Evolutionary conservation across 2,797 vertebrate species (phyloP).

Genomic region (Alectoris magna): DNA sequence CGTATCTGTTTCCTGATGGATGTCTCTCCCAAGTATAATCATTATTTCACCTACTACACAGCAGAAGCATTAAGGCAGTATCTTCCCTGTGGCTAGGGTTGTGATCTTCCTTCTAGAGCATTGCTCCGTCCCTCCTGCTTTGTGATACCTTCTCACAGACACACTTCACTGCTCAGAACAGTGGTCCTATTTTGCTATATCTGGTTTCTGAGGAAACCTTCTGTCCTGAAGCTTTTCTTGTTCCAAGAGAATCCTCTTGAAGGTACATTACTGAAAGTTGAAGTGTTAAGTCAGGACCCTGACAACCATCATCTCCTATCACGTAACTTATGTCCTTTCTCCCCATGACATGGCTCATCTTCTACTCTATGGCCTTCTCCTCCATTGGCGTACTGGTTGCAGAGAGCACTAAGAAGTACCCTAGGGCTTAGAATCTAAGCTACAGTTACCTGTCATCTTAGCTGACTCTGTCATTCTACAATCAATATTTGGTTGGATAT

Average conservation of each 20-base stretch:
- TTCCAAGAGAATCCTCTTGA: neutral
- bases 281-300: neutral
- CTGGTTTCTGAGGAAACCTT: neutral
- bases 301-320: neutral
- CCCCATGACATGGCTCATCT: neutral
- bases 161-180: neutral
- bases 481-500: neutral
- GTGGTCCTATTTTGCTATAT: no score
- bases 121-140: neutral
- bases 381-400: no score
- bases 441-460: neutral
- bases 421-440: neutral
- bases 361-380: neutral
- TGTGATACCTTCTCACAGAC: neutral
- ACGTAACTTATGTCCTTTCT: neutral
- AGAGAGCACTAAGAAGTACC: neutral
- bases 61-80: neutral
- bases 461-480: constrained; percentile 6
- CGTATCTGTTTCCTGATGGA: neutral
- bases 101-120: neutral
- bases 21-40: neutral
- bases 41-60: neutral
- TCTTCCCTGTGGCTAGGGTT: neutral
- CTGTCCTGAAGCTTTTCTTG: neutral
- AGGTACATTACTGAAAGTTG: neutral